Evolutionary conservation across 1,140 invertebrate genomes (phyloP), one percentile per base, ranked within the genome.

Genomic region (Andricus grossulariae): DNA sequence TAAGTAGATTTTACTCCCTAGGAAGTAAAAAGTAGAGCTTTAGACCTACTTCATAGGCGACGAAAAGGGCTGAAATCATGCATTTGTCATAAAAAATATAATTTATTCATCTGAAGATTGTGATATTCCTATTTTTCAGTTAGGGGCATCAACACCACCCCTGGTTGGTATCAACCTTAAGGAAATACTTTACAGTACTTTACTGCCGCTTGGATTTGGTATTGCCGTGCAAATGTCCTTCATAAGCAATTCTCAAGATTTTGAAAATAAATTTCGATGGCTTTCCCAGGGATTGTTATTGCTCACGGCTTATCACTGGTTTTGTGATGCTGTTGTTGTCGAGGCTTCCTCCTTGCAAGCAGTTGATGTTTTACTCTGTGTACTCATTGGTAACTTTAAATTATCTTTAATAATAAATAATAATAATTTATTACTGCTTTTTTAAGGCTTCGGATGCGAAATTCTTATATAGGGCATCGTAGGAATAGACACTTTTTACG

Each of bases 281-380:
- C 85, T 91, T 66, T 85, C 90, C 6, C 86, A 87, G 76, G 72
- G 72, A 3, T 75, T 90, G 15, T 66, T 91, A n/a, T 78, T 91
- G 49, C 21, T 89, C 12, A 91, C 87, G 39, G 88, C 89, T 2
- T 91, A 89, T 74, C 88, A 91, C 71, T 89, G 88, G 84, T 91
- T 91, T 76, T 91, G 88, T 25, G 90, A 91, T 73, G 90, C 90
- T 18, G 75, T 91, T 66, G 86, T 86, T 13, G 84, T 86, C 10
- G 90, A 91, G 60, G 87, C 88, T 5, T 87, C 89, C 7, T 85
- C 88, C 8, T 79, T 91, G 6, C 86, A 90, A 77, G 87, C 90
- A 1, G 80, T 86, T 16, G 90, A 91, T 71, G 85, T 91, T 54
- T 77, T 91, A 60, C 82, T 90, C 19, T 91, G 89, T 60, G 85